Base-by-base conservation (phyloP, 2,113 vertebrate species). In the Pelecanoides urinatrix region DNA sequence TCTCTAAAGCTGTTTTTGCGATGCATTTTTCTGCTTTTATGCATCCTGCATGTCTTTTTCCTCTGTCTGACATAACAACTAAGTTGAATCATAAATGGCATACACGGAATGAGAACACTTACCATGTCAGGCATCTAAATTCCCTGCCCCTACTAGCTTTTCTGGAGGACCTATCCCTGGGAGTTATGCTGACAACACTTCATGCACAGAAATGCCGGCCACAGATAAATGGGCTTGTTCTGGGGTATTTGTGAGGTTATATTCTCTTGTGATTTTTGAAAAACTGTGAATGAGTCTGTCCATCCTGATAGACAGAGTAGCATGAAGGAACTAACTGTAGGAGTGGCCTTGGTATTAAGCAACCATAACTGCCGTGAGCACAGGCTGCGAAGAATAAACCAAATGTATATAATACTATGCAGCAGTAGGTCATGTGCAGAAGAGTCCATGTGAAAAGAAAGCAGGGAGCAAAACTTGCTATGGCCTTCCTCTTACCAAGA, bases 21-120 rank as follows among this genome's bases (percentile, higher is more conserved):
- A 97, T 88, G 74, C 72, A 97, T 97, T 97, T 97, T 93, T 97
- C 92, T 93, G 88, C 94, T 97, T 94, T 97, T 97, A 93, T 90
- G 81, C 76, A 94, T 66, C 62, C 53, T 94, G 84, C 61, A 81
- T 63, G 74, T 94, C 56, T 96, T 56, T 97, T 97, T 93, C 68
- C 76, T 76, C 71, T 97, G 50, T 88, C 44, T 96, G 88, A 81
- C 68, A 95, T 88, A 90, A 76, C 73, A 84, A 94, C 61, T 56
- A 91, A 74, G 73, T 96, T 29, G 74, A 90, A 58, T 88, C 72
- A 67, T 81, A 86, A 95, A 90, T 61, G 29, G 27, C 45, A 70
- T 75, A 88, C 67, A 75, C 7, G 88, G 45, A 97, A 91, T 86
- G 93, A 90, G 65, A 92, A 82, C 47, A 66, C 67, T 96, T 96